Base-by-base conservation (phyloP, 2,888 invertebrate species). In the Elmis aenea region DNA sequence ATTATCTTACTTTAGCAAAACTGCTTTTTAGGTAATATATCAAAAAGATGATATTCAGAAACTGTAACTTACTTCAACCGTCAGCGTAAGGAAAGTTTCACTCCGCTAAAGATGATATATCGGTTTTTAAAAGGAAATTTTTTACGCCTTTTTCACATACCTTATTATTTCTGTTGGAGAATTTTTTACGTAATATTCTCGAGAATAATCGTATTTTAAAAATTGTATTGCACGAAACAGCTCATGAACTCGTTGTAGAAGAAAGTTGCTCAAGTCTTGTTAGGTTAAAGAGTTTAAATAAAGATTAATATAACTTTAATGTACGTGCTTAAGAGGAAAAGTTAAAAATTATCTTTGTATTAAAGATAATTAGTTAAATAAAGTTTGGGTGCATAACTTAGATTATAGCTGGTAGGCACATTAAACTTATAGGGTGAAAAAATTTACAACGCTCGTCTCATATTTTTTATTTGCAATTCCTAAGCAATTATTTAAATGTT, bases 1-100 rank as follows among this genome's bases (percentile, higher is more conserved):
- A 49, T 46, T 48, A 47, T 42, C 47, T 32, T 38, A 40, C 38
- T 42, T 33, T 32, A 26, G 31, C 24, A 22, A 22, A 42, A 30
- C 38, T 42, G 33, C 41, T 48, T 58, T 55, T 56, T 47, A 41
- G 46, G 58, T 58, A 55, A 62, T 62, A 62, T 62, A 61, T 62
- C 61, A 62, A 57, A 58, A 51, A 55, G 60, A 62, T 59, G 59
- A 57, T 60, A 59, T 60, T 62, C 59, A 51, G 54, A 60, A 59
- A 61, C 52, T 50, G 57, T 56, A 61, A 62, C 59, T 61, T 60
- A 61, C 59, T 63, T 55, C 58, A 61, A 57, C 58, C 61, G 60
- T 62, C 60, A 58, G 59, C 61, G 55, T 55, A 56, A 51, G 52
- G 52, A 57, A 62, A 58, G 52, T 61, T 61, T 59, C 50, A 48